Evolutionary conservation across 2,888 invertebrate species (phyloP), one percentile per base, ranked within the genome.

Genomic region (Ormyrus thymus): DNA sequence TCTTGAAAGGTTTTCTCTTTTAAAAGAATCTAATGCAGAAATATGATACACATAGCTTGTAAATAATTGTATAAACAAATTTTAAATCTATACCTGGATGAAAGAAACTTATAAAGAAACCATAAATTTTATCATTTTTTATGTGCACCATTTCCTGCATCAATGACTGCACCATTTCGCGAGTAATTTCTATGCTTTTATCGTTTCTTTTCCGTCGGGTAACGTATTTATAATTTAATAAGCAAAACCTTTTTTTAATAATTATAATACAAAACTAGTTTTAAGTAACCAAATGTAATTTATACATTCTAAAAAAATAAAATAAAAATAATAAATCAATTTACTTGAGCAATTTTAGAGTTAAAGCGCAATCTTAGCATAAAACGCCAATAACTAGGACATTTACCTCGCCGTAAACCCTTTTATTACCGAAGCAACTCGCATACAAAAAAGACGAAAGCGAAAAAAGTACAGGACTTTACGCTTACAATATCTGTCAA

Each of bases 1-100:
- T 73, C 96, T 98, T 86, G 94, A 97, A 89, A 81, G 81, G 29
- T 78, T 81, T 76, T 80, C 81, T 65, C 72, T 80, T 68, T 61
- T 78, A 15, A 71, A 80, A 55, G 71, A 77, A 58, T 58, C 75
- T 10, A 55, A 0, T 8, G 59, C 59, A 45, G 59, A 73, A 69
- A 59, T 58, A 45, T 80, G 62, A 76, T 72, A n/a, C 56, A 48
- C 50, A 45, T 62, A 69, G 15, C 15, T 46, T 29, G 51, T 58
- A 76, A 43, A 58, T 56, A 64, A 0, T 29, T 29, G 29, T 29
- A 29, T 29, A 29, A 29, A 29, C 29, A 29, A 29, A 29, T 29
- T 29, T 29, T 29, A 29, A 29, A 29, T 29, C 4, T 29, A 29
- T 29, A 29, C 29, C 29, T 29, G 29, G 29, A 4, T 29, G 29